Base-by-base conservation (phyloP, 2,113 vertebrate genomes). In the Vicugna pacos region DNA sequence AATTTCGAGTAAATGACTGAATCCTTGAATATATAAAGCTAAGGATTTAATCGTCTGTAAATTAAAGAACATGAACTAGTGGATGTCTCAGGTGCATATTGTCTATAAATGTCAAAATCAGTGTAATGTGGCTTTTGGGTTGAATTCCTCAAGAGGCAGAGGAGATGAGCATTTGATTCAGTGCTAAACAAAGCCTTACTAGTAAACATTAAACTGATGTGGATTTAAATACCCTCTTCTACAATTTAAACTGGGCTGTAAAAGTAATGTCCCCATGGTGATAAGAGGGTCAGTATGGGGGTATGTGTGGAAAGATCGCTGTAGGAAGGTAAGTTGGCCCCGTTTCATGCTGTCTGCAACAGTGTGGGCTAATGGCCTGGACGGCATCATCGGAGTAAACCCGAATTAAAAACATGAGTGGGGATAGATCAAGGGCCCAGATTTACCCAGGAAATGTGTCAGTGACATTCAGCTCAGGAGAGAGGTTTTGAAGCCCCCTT, bases 1-100 rank as follows among this genome's bases (percentile, higher is more conserved):
- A 60, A 87, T 94, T 93, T 92, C 35, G 70, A 87, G 83, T n/a
- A 82, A 94, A 91, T 60, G 46, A 87, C 48, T 48, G 88, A 79
- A 76, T 91, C 42, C 26, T 65, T 70, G 26, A 62, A 35, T 84
- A 15, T 60, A 13, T 58, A 79, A 90, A 28, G 42, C 20, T 83
- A 73, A 89, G 38, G 14, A 62, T 76, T 75, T 80, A 28, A 15
- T 90, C 14, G 56, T 91, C 54, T 86, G 6, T 79, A 62, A 93
- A 75, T 62, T 13, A 58, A 93, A 91, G 38, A 77, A 70, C 22
- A 48, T 70, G 38, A 86, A 84, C 38, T 42, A 65, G 38, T 73
- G 77, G n/a, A 72, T 86, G 16, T 83, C 75, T 93, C 82, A 73
- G 32, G 19, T 56, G 30, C 3, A 35, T 73, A 90, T 93, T 70